Conservation (phyloP, 2,888 invertebrate genomes). For the Sinotaia quadrata region DNA sequence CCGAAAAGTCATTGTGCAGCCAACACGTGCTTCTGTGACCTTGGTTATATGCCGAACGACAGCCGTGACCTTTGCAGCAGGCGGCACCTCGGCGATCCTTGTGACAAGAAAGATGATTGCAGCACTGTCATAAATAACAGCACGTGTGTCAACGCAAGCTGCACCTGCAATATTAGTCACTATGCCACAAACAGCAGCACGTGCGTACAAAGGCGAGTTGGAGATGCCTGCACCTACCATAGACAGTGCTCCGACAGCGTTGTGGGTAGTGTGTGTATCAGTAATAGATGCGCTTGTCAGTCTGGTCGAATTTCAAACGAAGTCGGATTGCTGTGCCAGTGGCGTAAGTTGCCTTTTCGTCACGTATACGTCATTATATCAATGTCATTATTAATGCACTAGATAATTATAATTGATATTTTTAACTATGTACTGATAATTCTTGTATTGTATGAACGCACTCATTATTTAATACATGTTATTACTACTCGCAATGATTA, state of each 20-base stretch:
- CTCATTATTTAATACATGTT: no score
- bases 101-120: constrained; percentile 19
- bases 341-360: constrained; percentile 26
- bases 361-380: no score
- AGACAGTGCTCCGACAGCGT: constrained; percentile 24
- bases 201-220: background rate
- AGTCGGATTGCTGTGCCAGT: constrained; percentile 5
- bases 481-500: no score
- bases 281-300: constrained; percentile 14
- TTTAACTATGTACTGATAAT: no score
- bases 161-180: constrained; percentile 8
- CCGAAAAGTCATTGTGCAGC: constrained; percentile 14
- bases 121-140: constrained; percentile 24
- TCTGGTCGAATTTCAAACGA: background rate
- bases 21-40: constrained; percentile 8
- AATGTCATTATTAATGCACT: no score
- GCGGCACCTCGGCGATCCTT: constrained; percentile 19
- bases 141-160: background rate
- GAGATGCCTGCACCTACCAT: constrained; percentile 8
- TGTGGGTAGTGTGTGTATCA: constrained; percentile 11
- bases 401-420: no score
- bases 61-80: background rate
- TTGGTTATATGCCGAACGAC: background rate
- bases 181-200: background rate
- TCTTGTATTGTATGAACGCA: no score